Evolutionary conservation across 2,797 vertebrate species (phyloP).

Genomic region (Lophius americanus): DNA sequence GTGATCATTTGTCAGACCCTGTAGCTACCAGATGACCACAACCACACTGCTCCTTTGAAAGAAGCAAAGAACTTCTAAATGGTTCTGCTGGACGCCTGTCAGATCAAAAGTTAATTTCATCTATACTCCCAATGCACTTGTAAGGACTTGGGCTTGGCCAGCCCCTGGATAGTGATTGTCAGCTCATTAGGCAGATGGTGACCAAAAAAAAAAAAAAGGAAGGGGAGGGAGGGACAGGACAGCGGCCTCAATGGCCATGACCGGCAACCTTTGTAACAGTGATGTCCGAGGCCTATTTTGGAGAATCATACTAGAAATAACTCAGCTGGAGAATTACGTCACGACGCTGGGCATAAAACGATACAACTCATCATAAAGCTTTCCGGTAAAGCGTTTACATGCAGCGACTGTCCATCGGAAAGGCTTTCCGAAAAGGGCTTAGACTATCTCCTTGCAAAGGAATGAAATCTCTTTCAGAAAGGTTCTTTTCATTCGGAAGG

Average conservation of each 20-base stretch:
- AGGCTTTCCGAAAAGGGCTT: too few species aligned
- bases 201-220: conserved; percentile 37
- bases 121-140: too few species aligned
- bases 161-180: conserved; percentile 73
- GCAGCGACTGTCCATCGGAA: too few species aligned
- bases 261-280: conserved; percentile 49
- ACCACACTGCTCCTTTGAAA: conserved; percentile 18
- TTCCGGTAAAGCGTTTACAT: too few species aligned
- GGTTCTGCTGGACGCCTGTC: conserved; percentile 22
- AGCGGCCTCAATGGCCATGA: conserved; percentile 47
- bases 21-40: conserved; percentile 60
- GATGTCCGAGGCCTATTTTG: conserved; percentile 37
- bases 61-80: conserved; percentile 13
- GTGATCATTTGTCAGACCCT: conserved; percentile 58
- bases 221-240: conserved; percentile 49
- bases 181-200: conserved; percentile 82
- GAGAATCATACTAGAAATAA: conserved; percentile 35
- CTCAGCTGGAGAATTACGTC: too few species aligned
- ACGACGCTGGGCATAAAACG: too few species aligned
- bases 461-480: too few species aligned
- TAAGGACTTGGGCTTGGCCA: conserved; percentile 55
- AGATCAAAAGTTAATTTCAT: conserved; percentile 23
- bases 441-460: too few species aligned
- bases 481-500: too few species aligned
- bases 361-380: too few species aligned